These are phyloP conservation scores for Zygaena filipendulae DNA, from an alignment of 2,888 invertebrate genomes.

Conservation along the genomic window DNA sequence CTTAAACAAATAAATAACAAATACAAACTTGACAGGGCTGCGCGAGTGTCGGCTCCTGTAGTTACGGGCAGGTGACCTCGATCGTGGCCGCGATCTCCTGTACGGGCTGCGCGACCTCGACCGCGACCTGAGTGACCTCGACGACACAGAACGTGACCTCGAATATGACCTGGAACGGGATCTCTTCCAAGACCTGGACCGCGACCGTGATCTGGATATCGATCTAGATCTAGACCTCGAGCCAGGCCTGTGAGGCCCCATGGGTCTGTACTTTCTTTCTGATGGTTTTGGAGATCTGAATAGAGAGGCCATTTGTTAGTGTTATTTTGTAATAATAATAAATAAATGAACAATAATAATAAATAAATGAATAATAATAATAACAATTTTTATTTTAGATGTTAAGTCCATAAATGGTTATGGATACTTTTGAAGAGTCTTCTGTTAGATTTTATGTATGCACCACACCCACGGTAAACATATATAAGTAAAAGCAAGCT, in stretches of 20 bases:
- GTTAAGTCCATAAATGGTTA: no score
- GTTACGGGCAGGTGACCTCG: constrained; percentile 29
- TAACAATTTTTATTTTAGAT: no score
- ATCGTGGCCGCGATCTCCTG: constrained; percentile 31
- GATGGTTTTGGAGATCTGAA: constrained; percentile 27
- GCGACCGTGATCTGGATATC: constrained; percentile 27
- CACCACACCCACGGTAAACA: no score
- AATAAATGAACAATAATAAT: no score
- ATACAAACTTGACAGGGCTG: constrained; percentile 52
- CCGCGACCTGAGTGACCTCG: constrained; percentile 32
- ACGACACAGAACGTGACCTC: constrained; percentile 32
- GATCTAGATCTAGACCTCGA: constrained; percentile 22
- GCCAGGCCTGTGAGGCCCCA: constrained; percentile 38
- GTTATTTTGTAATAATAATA: no score
- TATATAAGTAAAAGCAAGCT: no score
- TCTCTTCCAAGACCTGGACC: constrained; percentile 23
- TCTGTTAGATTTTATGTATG: no score
- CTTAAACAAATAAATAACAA: no score
- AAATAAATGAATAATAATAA: no score
- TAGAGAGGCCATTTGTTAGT: constrained; percentile 8
- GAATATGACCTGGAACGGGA: constrained; percentile 22
- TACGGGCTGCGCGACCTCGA: constrained; percentile 37
- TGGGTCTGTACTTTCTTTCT: constrained; percentile 26
- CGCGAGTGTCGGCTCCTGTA: constrained; percentile 39
- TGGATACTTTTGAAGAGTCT: no score